These are phyloP conservation scores for Tinamus major DNA, from an alignment of 2,797 vertebrate species.

Conservation along the genomic window DNA sequence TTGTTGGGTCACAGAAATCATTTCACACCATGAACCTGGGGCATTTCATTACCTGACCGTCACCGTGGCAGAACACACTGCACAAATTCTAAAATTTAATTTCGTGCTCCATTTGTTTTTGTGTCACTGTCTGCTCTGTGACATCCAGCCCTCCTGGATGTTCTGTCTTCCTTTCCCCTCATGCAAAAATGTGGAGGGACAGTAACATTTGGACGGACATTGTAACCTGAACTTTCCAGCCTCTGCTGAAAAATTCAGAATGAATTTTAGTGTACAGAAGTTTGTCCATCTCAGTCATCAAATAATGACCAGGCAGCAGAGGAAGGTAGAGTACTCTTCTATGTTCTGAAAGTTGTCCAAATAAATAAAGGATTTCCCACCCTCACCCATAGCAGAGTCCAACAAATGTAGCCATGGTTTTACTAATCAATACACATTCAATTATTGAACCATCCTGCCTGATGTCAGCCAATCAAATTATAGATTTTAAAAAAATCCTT, in stretches of 20 bases:
- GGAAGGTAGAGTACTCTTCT: background rate
- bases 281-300: slow-evolving; percentile 44
- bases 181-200: slow-evolving; percentile 43
- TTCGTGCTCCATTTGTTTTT: slow-evolving; percentile 66
- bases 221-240: slow-evolving; percentile 33
- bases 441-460: slow-evolving; percentile 65
- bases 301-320: background rate
- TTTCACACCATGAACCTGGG: slow-evolving; percentile 38
- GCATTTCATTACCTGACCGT: slow-evolving; percentile 52
- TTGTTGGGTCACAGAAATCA: background rate
- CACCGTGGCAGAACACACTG: background rate
- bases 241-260: slow-evolving; percentile 30
- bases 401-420: slow-evolving; percentile 43
- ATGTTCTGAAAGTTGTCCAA: background rate
- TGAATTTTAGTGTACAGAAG: background rate
- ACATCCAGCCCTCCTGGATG: background rate
- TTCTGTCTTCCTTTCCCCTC: slow-evolving; percentile 20
- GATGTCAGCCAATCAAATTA: slow-evolving; percentile 73
- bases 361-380: background rate
- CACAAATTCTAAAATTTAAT: slow-evolving; percentile 57
- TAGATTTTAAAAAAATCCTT: slow-evolving; percentile 54
- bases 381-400: background rate
- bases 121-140: slow-evolving; percentile 29
- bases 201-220: background rate
- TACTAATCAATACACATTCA: slow-evolving; percentile 72